Evolutionary conservation across 2,797 vertebrate species (phyloP).

Genomic region (Scomberomorus guttatus): DNA sequence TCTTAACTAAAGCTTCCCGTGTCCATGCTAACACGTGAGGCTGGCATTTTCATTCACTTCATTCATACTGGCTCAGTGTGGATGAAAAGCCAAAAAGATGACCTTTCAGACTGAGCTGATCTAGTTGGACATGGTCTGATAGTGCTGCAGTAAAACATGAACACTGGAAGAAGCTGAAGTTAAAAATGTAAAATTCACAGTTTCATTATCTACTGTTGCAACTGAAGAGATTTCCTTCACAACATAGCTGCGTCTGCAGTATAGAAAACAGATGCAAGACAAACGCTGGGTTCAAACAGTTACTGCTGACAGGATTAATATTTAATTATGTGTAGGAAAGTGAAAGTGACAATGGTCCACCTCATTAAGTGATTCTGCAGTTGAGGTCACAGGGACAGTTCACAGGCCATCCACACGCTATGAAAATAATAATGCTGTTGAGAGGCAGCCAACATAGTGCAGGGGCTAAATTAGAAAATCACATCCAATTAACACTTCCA

Average conservation of each 20-base stretch:
- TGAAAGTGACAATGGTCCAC: conserved; percentile 38
- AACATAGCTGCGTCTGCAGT: not conserved
- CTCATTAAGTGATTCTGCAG: conserved; percentile 47
- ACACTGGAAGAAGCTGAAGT: not conserved
- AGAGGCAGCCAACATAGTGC: conserved; percentile 45
- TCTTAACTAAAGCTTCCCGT: not conserved
- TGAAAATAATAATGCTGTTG: conserved; percentile 24
- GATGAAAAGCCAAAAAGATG: too few species aligned
- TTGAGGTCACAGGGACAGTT: conserved; percentile 21
- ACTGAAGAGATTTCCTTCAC: not conserved
- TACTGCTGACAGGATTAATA: conserved; percentile 11
- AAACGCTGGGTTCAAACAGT: conserved; percentile 4
- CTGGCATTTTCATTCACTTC: not conserved
- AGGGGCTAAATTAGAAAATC: conserved; percentile 65
- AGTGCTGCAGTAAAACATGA: not conserved
- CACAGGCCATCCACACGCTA: conserved; percentile 16
- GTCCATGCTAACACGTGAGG: not conserved
- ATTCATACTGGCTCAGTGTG: too few species aligned
- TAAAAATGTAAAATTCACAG: too few species aligned
- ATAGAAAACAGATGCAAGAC: not conserved
- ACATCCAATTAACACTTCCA: conserved; percentile 68
- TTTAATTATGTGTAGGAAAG: conserved; percentile 19
- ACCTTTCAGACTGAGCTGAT: too few species aligned
- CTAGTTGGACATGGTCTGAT: too few species aligned
- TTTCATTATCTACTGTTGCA: not conserved